Evolutionary conservation across 2,888 invertebrate genomes (phyloP), one percentile per base, ranked within the genome.

Genomic region (Cheilosia variabilis): DNA sequence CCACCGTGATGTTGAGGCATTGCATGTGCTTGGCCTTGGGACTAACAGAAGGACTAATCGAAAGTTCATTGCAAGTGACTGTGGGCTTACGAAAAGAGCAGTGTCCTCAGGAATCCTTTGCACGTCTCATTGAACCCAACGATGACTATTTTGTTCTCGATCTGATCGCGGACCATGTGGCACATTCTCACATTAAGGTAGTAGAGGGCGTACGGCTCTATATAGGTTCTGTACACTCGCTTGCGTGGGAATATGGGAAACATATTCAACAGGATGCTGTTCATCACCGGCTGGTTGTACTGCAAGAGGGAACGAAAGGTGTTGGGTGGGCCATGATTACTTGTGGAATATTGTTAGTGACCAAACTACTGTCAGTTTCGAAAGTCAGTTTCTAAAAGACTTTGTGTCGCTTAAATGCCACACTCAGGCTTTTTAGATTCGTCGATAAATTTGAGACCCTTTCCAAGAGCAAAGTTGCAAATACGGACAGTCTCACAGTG

Each of bases 91-190:
- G 86, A 86, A 37, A 90, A 91, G 3, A 90, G 72, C 76, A 90
- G 77, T 6, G 88, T 75, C 1, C 90, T 89, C 4, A 91, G 43
- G 17, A 91, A 89, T 0, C 90, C 89, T 6, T 89, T 89, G 50
- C 89, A 89, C 2, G 88, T 81, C 63, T 89, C 88, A 6, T 88
- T 89, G 37, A 90, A 90, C 0, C 91, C 91, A 4, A 91, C 57
- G 4, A 91, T 87, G 15, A 87, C 69, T 0, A 87, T 34, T 57
- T 63, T 82, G 4, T 57, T 63, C 27, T 72, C 82, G 24, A 77
- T 63, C 17, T 68, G 66, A 2, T 34, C 2, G 2, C 86, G 58
- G 1, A 1, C 6, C 15, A 68, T 15, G 6, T 86, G 81, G n/a
- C 37, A 27, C 15, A 45, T 24, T 43, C 72, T 72, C 0, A 41